These are phyloP conservation scores for Indri indri DNA, from an alignment of 2,113 vertebrate species.

Conservation along the genomic window DNA sequence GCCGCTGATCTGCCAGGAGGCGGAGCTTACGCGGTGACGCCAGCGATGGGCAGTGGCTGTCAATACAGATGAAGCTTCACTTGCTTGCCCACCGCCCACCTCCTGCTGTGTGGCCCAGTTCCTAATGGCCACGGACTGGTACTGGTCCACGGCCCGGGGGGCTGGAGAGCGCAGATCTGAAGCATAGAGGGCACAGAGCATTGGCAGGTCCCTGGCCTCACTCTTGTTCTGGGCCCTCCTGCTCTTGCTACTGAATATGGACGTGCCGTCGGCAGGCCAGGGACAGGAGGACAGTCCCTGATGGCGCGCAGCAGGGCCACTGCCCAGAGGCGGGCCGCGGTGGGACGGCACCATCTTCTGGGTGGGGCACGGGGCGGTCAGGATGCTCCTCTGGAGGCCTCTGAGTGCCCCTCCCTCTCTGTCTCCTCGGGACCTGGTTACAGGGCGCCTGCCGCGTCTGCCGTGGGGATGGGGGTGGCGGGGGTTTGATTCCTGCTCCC, in stretches of 20 bases:
- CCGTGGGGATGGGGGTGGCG: fast-evolving
- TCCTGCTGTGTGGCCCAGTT: too few relatives aligned
- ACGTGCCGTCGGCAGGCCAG: too few relatives aligned
- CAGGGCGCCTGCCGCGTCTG: fast-evolving
- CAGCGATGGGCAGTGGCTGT: too few relatives aligned
- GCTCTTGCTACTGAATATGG: background rate
- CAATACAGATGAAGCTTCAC: too few relatives aligned
- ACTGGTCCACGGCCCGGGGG: too few relatives aligned
- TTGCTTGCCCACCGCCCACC: too few relatives aligned
- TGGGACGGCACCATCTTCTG: background rate
- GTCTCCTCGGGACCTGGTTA: background rate
- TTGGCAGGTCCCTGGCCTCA: fast-evolving
- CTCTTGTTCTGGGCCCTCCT: fast-evolving
- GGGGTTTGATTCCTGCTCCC: background rate
- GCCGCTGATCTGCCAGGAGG: too few relatives aligned
- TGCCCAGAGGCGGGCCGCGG: fast-evolving
- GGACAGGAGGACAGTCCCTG: too few relatives aligned
- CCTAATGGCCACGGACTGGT: too few relatives aligned
- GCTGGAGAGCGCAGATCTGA: too few relatives aligned
- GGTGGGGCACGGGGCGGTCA: background rate
- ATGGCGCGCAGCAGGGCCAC: fast-evolving
- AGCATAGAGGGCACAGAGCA: fast-evolving
- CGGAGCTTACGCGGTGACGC: fast-evolving
- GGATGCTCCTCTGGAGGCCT: background rate
- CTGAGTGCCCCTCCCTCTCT: background rate